Conservation (phyloP, 2,888 invertebrate genomes). For the Drepana falcataria region DNA sequence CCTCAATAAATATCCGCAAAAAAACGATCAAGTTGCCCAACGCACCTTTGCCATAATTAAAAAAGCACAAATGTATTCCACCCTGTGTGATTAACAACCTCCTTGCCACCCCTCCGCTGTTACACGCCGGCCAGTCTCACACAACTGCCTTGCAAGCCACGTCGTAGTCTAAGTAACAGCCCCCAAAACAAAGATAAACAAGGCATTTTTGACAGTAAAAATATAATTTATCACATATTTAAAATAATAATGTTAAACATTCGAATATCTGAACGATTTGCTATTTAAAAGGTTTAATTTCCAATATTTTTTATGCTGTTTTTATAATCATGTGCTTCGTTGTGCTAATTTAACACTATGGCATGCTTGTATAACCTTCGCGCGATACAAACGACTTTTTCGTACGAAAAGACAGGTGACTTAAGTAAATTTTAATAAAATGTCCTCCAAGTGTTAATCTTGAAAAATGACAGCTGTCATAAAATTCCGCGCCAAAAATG, state of each 20-base stretch:
- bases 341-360: slow-evolving; percentile 42
- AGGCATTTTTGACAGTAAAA: slow-evolving; percentile 19
- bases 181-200: slow-evolving; percentile 75
- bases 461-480: slow-evolving; percentile 51
- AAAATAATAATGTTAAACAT: not conserved
- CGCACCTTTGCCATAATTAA: slow-evolving; percentile 70
- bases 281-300: not conserved
- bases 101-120: slow-evolving; percentile 54
- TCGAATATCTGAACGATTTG: not conserved
- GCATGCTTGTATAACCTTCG: slow-evolving; percentile 48
- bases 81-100: slow-evolving; percentile 63
- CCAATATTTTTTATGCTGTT: not conserved
- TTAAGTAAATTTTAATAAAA: slow-evolving; percentile 1
- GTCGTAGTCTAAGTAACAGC: slow-evolving; percentile 72
- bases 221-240: not conserved
- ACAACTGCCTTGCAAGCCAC: slow-evolving; percentile 59
- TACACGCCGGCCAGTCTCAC: slow-evolving; percentile 66
- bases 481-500: slow-evolving; percentile 69
- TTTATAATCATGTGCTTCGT: slow-evolving; percentile 13
- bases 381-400: slow-evolving; percentile 29
- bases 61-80: slow-evolving; percentile 68
- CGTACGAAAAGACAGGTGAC: slow-evolving; percentile 10
- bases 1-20: slow-evolving; percentile 38
- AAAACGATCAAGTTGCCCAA: slow-evolving; percentile 48
- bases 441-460: slow-evolving; percentile 20